Conservation (phyloP, 2,113 vertebrate genomes). For the Neotoma lepida region DNA sequence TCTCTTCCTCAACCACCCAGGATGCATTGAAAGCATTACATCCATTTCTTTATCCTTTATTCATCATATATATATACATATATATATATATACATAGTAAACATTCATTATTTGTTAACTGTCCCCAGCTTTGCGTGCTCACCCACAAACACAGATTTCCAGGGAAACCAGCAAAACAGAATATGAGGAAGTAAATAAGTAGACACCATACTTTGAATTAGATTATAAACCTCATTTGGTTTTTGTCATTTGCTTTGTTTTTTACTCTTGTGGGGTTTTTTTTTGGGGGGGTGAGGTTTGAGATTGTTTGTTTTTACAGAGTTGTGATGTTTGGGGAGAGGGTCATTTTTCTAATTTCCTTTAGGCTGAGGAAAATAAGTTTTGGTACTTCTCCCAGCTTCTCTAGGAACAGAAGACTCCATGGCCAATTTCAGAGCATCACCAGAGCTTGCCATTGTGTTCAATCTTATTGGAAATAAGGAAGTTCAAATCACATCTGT, state of each 20-base stretch:
- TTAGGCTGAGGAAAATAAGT: not conserved
- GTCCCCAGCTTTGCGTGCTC: not conserved
- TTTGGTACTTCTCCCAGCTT: not conserved
- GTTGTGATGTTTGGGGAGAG: not conserved
- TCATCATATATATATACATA: not conserved
- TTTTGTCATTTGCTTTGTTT: not conserved
- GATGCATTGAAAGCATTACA: not conserved
- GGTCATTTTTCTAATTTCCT: not conserved
- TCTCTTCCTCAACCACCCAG: not conserved
- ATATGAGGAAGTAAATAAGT: not conserved
- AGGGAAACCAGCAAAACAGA: conserved; percentile 24
- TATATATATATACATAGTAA: not conserved
- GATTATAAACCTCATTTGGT: not conserved
- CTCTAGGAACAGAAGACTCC: not conserved
- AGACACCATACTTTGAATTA: not conserved
- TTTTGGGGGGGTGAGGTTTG: not conserved
- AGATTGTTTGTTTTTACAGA: not conserved
- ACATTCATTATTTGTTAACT: not conserved
- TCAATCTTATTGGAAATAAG: conserved; percentile 22
- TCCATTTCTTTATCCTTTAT: not conserved
- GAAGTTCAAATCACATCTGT: conserved; percentile 9
- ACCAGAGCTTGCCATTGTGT: not conserved
- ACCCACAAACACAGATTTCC: conserved; percentile 14
- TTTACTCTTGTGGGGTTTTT: not conserved
- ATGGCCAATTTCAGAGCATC: not conserved